Conservation (phyloP, 1,140 invertebrate species). For the Neodiprion lecontei region DNA sequence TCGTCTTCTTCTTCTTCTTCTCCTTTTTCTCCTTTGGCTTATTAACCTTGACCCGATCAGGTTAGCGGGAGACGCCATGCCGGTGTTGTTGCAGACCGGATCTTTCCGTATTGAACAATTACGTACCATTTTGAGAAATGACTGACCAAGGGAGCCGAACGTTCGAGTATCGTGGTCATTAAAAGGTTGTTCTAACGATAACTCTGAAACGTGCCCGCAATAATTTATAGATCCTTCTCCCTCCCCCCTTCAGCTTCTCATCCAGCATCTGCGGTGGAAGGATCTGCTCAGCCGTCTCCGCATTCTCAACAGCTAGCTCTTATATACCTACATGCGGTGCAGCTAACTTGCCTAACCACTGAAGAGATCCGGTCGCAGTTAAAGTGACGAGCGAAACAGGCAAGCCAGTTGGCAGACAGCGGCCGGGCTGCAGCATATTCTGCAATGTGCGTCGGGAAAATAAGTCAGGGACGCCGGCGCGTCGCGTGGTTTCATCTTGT, state of each 20-base stretch:
- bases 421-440: too few species aligned
- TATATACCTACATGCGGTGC: too few species aligned
- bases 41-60: too few species aligned
- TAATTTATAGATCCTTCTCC: neutral
- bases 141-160: neutral
- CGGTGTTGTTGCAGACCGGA: too few species aligned
- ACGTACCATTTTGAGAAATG: neutral
- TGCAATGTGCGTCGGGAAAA: neutral
- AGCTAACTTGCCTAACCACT: neutral
- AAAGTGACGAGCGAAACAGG: neutral
- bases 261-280: neutral
- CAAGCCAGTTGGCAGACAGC: neutral
- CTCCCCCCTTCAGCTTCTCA: neutral
- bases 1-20: too few species aligned
- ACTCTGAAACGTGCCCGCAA: neutral
- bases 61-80: too few species aligned
- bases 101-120: constrained; percentile 1
- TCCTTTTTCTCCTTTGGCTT: too few species aligned
- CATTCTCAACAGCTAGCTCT: too few species aligned
- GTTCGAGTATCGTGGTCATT: neutral
- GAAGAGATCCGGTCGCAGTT: neutral
- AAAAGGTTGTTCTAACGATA: neutral
- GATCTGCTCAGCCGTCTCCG: too few species aligned
- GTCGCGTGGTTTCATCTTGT: neutral
- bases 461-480: too few species aligned